phyloP scores from a whole-genome alignment of 2,888 invertebrate species.

The Monopis laevigella region DNA sequence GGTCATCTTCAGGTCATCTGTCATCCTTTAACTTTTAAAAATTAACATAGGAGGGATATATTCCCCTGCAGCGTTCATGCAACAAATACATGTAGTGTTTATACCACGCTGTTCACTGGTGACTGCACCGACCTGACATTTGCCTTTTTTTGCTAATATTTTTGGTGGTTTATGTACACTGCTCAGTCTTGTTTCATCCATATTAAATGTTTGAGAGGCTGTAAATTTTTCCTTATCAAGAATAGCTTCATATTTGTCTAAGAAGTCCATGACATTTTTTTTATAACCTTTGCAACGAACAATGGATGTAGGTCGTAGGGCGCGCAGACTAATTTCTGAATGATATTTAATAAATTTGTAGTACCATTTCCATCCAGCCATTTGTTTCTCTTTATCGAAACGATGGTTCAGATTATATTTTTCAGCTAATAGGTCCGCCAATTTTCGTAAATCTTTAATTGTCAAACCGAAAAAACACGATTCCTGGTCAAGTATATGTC shows the following conservation, averaged over 20 bases:
- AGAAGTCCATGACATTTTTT: conserved; percentile 8
- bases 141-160: conserved; percentile 1
- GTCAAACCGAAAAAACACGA: conserved; percentile 18
- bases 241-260: neutral
- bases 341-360: neutral
- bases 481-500: conserved; percentile 17
- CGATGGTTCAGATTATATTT: conserved; percentile 13
- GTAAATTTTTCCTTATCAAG: conserved; percentile 2
- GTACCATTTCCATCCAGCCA: neutral
- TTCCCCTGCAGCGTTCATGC: conserved; percentile 7
- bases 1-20: neutral
- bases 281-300: neutral
- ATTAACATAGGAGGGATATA: neutral
- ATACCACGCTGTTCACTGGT: conserved; percentile 2
- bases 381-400: neutral
- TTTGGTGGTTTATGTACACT: conserved; percentile 1
- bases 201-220: neutral
- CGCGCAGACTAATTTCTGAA: neutral
- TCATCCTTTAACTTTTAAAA: neutral
- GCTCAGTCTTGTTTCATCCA: conserved; percentile 2
- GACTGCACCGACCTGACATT: conserved; percentile 3
- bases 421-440: conserved; percentile 16
- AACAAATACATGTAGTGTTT: conserved; percentile 6
- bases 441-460: conserved; percentile 15
- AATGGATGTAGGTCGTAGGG: neutral